Evolutionary conservation across 2,888 invertebrate species (phyloP), one percentile per base, ranked within the genome.

Genomic region (Phaedon cochleariae): DNA sequence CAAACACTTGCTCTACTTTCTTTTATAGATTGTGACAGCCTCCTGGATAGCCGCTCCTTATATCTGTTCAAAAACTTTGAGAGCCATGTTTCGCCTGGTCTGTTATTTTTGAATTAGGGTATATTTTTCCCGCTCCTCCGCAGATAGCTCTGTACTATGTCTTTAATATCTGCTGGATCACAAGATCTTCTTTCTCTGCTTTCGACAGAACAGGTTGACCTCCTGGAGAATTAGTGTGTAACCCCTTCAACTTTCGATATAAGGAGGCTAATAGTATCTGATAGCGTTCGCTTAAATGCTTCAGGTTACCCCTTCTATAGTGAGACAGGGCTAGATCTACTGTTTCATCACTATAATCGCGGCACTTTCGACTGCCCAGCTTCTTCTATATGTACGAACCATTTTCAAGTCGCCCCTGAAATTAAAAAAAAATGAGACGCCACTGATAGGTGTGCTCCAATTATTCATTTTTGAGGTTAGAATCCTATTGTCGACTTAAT

Each of bases 21-120:
- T 68, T 71, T 73, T 67, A 31, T 26, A 5, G 62, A 64, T 61
- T 67, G 65, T 3, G 62, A 65, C 9, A 67, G 20, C 52, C 65
- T 67, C 59, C 52, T 64, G 15, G 55, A 41, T 2, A 55, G 41
- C 37, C 34, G 2, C 9, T 55, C 41, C n/a, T 46, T 48, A 37
- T 60, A 51, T 1, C 60, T 20, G 12, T 21, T 12, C 15, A 60
- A 34, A 60, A 60, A 60, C 17, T 37, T 46, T 52, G 34, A 21
- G 34, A 52, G 20, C 51, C 37, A 60, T n/a, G 37, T 52, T 21
- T 34, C 49, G 9, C 59, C 59, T 51, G 59, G 49, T 31, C 49
- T 29, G n/a, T 49, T 21, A 20, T 49, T 21, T 46, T 5, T 6
- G 6, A 26, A 26, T 26, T 26, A 6, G 26, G 26, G 26, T 26